Evolutionary conservation across 37 sponge, comb jelly and placozoan species (phyloP).

Genomic region (Lycopodina hypogea): DNA sequence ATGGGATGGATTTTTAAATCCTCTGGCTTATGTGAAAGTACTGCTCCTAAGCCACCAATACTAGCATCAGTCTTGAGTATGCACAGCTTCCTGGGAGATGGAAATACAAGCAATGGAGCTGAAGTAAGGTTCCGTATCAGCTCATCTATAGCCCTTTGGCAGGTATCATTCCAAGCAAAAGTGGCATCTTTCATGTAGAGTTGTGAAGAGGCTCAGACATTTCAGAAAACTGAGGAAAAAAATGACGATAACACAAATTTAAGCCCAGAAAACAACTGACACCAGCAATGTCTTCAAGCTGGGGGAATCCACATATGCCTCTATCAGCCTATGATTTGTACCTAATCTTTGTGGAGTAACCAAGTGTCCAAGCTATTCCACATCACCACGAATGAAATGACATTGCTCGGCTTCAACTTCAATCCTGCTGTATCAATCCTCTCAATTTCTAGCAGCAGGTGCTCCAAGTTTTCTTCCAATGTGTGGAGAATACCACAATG

Average conservation of each 20-base stretch:
- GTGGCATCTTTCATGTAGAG: slow-evolving; percentile 4
- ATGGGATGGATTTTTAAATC: neutral
- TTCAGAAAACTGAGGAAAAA: too few relatives aligned
- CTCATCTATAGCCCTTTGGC: slow-evolving; percentile 10
- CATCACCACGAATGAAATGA: slow-evolving; percentile 1
- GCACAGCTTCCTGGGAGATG: slow-evolving; percentile 6
- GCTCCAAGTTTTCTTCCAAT: too few relatives aligned
- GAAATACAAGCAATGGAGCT: slow-evolving; percentile 18
- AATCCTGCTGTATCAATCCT: slow-evolving; percentile 4
- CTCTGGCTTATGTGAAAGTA: neutral
- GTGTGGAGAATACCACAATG: too few relatives aligned
- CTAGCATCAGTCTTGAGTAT: neutral
- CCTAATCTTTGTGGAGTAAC: slow-evolving; percentile 37
- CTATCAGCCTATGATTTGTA: neutral
- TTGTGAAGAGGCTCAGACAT: slow-evolving; percentile 18
- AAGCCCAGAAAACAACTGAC: slow-evolving; percentile 45
- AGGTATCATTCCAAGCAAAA: slow-evolving; percentile 24
- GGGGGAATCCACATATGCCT: slow-evolving; percentile 34
- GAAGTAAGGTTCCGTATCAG: neutral
- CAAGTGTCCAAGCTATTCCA: slow-evolving; percentile 41
- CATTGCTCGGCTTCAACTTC: slow-evolving; percentile 45
- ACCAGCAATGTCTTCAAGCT: slow-evolving; percentile 1
- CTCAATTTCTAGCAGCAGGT: too few relatives aligned
- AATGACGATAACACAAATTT: slow-evolving; percentile 25
- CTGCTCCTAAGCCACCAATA: too few relatives aligned